Evolutionary conservation across 1,140 invertebrate genomes (phyloP).

Genomic region (Drosophila malerkotliana): DNA sequence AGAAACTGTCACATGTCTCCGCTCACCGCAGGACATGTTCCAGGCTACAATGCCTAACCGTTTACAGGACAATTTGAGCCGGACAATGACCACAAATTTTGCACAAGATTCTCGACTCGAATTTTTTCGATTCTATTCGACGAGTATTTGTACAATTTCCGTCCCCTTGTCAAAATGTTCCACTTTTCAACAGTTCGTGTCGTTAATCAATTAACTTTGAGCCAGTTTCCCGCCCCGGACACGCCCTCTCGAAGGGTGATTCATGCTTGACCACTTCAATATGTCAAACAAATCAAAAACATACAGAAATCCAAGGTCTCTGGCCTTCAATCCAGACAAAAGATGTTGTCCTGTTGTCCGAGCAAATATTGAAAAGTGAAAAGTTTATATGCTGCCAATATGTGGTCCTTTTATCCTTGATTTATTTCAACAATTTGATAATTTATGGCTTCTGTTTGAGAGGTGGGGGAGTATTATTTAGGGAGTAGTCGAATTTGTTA

Average conservation of each 20-base stretch:
- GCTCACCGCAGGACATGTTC: slow-evolving; percentile 14
- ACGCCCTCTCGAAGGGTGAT: slow-evolving; percentile 45
- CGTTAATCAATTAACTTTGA: slow-evolving; percentile 78
- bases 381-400: slow-evolving; percentile 70
- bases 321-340: slow-evolving; percentile 39
- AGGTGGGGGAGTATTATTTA: neutral
- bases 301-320: slow-evolving; percentile 1
- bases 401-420: slow-evolving; percentile 57
- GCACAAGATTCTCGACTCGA: slow-evolving; percentile 39
- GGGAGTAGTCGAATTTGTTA: slow-evolving; percentile 9
- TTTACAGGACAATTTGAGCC: slow-evolving; percentile 62
- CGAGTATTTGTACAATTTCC: slow-evolving; percentile 15
- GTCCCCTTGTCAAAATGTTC: slow-evolving; percentile 26
- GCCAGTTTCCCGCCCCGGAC: slow-evolving; percentile 43
- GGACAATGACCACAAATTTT: slow-evolving; percentile 79
- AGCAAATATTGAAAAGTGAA: slow-evolving; percentile 77
- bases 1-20: slow-evolving; percentile 19
- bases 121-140: slow-evolving; percentile 23
- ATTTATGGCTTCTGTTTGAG: slow-evolving; percentile 56
- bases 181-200: slow-evolving; percentile 53
- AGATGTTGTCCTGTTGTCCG: slow-evolving; percentile 31
- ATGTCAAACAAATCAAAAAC: slow-evolving; percentile 74
- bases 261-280: slow-evolving; percentile 74
- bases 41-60: slow-evolving; percentile 16
- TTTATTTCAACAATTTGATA: slow-evolving; percentile 72